phyloP scores from a whole-genome alignment of 2,797 vertebrate species.

The Pelochelys cantorii region DNA sequence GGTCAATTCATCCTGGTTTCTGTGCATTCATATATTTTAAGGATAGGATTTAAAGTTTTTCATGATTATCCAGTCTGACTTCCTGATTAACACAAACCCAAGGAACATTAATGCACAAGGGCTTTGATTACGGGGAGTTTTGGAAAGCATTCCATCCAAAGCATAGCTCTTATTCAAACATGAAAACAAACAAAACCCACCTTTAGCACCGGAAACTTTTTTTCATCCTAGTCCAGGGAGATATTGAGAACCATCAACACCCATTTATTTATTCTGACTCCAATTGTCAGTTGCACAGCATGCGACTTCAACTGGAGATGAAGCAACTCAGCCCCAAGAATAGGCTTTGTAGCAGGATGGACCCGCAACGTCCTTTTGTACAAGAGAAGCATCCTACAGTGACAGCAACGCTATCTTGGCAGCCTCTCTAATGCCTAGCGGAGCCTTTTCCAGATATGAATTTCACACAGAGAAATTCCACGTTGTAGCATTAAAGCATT shows the following conservation, averaged over 20 bases:
- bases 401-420: conserved; percentile 50
- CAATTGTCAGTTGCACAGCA: conserved; percentile 66
- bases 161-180: background rate
- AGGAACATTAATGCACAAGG: background rate
- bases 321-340: conserved; percentile 47
- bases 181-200: background rate
- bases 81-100: background rate
- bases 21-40: background rate
- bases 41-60: background rate
- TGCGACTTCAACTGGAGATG: conserved; percentile 37
- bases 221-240: background rate
- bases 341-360: conserved; percentile 69
- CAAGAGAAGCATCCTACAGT: background rate
- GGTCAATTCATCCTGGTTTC: background rate
- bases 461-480: conserved; percentile 69
- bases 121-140: background rate
- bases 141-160: background rate
- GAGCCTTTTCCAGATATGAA: conserved; percentile 57
- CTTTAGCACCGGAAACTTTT: background rate
- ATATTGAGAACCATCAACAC: background rate
- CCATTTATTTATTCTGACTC: conserved; percentile 1
- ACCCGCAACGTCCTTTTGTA: conserved; percentile 59
- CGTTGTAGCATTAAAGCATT: conserved; percentile 67
- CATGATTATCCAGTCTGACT: background rate
- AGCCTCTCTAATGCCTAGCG: conserved; percentile 61